A percentile compares a stretch with the other conserved stretches of the same genome.
Evolutionary conservation across 2,888 invertebrate species (phyloP).

Genomic region (Electrophaes corylata): DNA sequence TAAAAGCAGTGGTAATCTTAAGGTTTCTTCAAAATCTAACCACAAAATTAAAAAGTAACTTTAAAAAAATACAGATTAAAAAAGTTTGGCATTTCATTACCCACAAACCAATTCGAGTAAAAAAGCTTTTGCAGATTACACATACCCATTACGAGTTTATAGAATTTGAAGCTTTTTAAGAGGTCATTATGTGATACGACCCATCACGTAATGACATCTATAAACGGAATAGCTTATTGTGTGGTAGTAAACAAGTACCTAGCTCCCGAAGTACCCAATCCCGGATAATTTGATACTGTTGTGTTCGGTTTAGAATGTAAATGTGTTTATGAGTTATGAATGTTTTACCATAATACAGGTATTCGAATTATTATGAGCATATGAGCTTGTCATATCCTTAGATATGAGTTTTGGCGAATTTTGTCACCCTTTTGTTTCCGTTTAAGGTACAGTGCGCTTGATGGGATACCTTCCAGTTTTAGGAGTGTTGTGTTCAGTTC

Average conservation of each 20-base stretch:
- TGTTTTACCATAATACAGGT: neutral
- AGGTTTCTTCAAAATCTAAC: too few species aligned
- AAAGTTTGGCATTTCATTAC: neutral
- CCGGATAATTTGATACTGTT: neutral
- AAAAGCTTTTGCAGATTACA: slow-evolving; percentile 17
- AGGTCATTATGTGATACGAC: slow-evolving; percentile 36
- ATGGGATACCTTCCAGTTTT: too few species aligned
- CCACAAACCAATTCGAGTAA: slow-evolving; percentile 10
- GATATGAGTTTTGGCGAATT: neutral
- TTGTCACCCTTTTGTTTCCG: too few species aligned
- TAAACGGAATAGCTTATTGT: slow-evolving; percentile 38
- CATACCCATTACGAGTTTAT: slow-evolving; percentile 10
- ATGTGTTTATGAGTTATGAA: slow-evolving; percentile 21
- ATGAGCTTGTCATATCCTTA: too few species aligned
- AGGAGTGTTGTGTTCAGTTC: too few species aligned
- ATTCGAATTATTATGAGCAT: slow-evolving; percentile 7
- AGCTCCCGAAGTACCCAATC: slow-evolving; percentile 24
- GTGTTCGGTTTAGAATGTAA: slow-evolving; percentile 5
- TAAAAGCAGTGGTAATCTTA: neutral
- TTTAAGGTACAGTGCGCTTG: too few species aligned
- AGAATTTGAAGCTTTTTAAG: slow-evolving; percentile 34
- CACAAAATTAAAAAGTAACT: neutral
- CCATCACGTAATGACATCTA: slow-evolving; percentile 34
- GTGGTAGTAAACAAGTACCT: slow-evolving; percentile 25
- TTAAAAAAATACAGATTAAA: neutral